Percentiles rank a stretch among this genome's conserved stretches.
Conservation (phyloP, 2,113 vertebrate species). For the Suncus etruscus region DNA sequence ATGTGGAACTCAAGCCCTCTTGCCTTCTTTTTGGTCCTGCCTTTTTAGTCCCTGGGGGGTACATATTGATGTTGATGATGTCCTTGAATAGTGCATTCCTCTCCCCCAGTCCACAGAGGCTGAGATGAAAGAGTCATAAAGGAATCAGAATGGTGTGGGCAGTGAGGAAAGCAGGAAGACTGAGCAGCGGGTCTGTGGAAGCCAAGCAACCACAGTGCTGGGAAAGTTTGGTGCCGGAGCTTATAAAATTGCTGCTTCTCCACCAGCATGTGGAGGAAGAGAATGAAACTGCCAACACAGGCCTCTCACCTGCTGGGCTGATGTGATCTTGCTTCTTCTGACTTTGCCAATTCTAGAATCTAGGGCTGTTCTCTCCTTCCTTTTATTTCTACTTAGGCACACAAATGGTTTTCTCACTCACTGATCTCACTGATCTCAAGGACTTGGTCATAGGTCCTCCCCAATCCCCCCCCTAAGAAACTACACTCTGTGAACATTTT, state of each 20-base stretch:
- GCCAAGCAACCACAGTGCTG: neutral
- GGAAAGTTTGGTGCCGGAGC: neutral
- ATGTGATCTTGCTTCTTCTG: neutral
- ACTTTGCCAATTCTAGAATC: conserved; percentile 20
- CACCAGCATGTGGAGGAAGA: neutral
- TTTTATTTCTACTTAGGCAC: conserved; percentile 37
- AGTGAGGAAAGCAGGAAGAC: neutral
- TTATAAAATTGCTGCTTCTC: neutral
- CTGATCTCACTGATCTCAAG: neutral
- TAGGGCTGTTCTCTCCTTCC: neutral
- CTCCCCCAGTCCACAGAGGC: neutral
- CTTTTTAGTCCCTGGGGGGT: neutral
- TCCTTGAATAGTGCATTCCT: neutral
- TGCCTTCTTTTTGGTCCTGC: too few relatives aligned
- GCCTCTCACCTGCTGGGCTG: neutral
- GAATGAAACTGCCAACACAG: neutral
- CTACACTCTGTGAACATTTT: neutral
- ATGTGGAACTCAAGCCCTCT: too few relatives aligned
- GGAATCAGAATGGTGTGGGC: neutral
- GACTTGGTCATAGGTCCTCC: conserved; percentile 20
- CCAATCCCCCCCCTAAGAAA: neutral
- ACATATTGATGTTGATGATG: neutral
- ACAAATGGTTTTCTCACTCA: conserved; percentile 49
- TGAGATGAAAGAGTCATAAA: neutral
- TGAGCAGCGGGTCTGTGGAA: neutral